Base-by-base conservation (phyloP, 2,888 invertebrate genomes). In the Baronia brevicornis region DNA sequence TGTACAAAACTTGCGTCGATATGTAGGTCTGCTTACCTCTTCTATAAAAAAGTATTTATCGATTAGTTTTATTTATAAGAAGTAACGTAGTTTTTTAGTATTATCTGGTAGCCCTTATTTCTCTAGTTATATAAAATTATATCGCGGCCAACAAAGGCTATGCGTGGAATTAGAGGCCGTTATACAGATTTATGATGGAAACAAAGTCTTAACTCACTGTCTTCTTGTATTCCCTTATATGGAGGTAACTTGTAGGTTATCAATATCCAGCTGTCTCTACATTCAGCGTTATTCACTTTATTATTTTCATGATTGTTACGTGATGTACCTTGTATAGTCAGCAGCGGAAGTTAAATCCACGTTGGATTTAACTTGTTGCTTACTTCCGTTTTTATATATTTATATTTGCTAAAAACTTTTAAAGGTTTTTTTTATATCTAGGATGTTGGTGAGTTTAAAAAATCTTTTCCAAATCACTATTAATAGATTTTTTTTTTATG, bases 261-360 rank as follows among this genome's bases (percentile, higher is more conserved):
- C n/a, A n/a, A 18, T 23, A 34, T 34, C 28, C 28, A 34, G 34
- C 28, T 23, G 34, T 34, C 18, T n/a, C 31, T 25, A 12, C 14
- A 34, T 34, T 34, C 28, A 28, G 24, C 24, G 28, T 28, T 34
- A 34, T 34, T 34, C 28, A 34, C 24, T 34, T 34, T 28, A 28
- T 34, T 28, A 14, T 17, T 34, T 28, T 28, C 22, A 34, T 10
- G 23, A 34, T 19, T 28, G 9, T 8, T 24, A 4, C n/a, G n/a
- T n/a, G n/a, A n/a, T 15, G 4, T 14, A 22, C 34, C 30, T 34
- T 34, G 28, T 18, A 34, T 10, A 28, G 34, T 19, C 17, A 9
- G 23, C 9, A 14, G 9, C 5, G 9, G 17, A 24, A 8, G 18
- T 19, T 32, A 28, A n/a, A n/a, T n/a, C n/a, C n/a, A n/a, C n/a